These are phyloP conservation scores for Diabrotica virgifera DNA, from an alignment of 1,140 invertebrate genomes.

Conservation along the genomic window DNA sequence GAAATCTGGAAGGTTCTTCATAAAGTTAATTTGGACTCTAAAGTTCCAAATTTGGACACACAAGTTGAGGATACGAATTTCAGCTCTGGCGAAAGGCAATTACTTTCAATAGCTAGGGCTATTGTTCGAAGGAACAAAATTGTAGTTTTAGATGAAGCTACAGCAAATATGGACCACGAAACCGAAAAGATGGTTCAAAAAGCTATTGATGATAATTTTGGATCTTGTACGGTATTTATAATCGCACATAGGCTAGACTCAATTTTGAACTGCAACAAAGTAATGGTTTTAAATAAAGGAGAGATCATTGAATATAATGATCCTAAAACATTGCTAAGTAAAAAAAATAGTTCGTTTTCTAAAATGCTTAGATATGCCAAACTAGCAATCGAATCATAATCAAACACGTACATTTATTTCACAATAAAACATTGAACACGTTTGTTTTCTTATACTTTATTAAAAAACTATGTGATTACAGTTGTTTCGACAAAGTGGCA, in stretches of 20 bases:
- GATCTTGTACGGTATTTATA: conserved; percentile 72
- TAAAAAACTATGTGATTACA: no score
- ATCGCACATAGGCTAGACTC: conserved; percentile 81
- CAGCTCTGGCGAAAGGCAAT: conserved; percentile 75
- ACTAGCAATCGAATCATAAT: no score
- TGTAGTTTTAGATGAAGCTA: conserved; percentile 75
- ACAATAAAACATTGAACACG: no score
- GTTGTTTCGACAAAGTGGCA: no score
- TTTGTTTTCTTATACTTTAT: no score
- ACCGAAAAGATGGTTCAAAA: conserved; percentile 67
- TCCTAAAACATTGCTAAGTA: conserved; percentile 51
- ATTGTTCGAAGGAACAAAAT: conserved; percentile 72
- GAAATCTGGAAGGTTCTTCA: conserved; percentile 40
- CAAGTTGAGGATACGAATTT: conserved; percentile 47
- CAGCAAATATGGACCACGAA: conserved; percentile 67
- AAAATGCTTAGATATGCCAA: not conserved
- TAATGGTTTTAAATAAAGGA: conserved; percentile 71
- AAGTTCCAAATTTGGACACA: conserved; percentile 24
- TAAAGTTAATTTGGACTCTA: conserved; percentile 41
- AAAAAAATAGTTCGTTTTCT: not conserved
- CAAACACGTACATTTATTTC: no score
- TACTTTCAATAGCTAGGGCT: conserved; percentile 75
- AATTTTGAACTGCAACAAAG: conserved; percentile 74
- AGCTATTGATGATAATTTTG: conserved; percentile 68
- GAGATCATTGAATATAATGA: conserved; percentile 68